Evolutionary conservation across 2,113 vertebrate genomes (phyloP), one percentile per base, ranked within the genome.

Genomic region (Ursus arctos): DNA sequence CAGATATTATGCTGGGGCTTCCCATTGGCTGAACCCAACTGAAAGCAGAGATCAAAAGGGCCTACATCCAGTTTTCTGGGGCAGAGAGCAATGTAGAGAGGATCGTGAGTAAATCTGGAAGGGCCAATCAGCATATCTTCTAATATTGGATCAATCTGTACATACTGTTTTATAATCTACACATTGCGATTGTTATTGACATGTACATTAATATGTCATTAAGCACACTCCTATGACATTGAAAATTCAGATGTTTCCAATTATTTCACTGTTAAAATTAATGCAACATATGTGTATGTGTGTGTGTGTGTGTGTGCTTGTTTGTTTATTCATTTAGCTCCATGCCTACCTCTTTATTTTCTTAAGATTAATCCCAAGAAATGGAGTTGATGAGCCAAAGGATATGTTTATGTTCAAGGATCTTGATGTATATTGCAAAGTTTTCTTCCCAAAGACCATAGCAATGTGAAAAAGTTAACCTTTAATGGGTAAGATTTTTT

Each of bases 401-500:
- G 2, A 6, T 77, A 51, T 93, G 26, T 24, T 93, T 47, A 47
- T 74, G 31, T 36, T 79, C 72, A 81, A 85, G 21, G 14, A 6
- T 87, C 97, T 94, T 92, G 40, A 61, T 80, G 2, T 67, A n/a
- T 79, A 47, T 74, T 72, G 31, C 7, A 51, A 74, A 81, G 14
- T 88, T 95, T 33, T 59, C 51, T 71, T 88, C 55, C 43, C 19
- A 51, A 93, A 85, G 28, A 74, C 36, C 67, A 55, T n/a, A 14
- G 6, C 49, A 28, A 7, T 69, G 5, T 85, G 51, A 76, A 84
- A 65, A 92, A 84, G n/a, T 36, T 11, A 24, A 91, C 16, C 10
- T 91, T 84, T 63, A 88, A 13, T 77, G 33, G 8, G 24, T 86
- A 63, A n/a, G 16, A 74, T 77, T 96, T 95, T 87, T 87, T 65